Evolutionary conservation across 2,797 vertebrate species (phyloP), one percentile per base, ranked within the genome.

Genomic region (Corythornis leucogaster): DNA sequence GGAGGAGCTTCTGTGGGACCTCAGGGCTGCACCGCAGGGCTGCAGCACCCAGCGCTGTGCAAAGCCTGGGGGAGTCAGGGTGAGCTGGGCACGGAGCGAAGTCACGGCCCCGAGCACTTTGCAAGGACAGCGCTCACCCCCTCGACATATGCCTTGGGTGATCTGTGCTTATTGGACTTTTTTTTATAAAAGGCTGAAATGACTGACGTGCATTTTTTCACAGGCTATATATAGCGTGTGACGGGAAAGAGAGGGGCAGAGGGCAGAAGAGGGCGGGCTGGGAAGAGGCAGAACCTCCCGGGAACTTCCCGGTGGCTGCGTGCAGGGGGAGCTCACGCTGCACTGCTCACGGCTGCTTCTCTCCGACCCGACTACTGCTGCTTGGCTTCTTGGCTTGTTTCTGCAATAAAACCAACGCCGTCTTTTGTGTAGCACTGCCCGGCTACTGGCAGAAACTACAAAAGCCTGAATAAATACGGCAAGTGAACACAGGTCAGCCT

Each of bases 321-420:
- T 7, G 86, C 80, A 94, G 95, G 90, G 94, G 94, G 95, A 83
- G 94, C 94, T 95, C 91, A 88, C 58, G 93, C 80, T 66, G 89
- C 95, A 43, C 80, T 2, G 42, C 25, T 55, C 5, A 5, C 66
- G 11, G 24, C 1, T 30, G 46, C 62, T 15, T 5, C 21, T 20
- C 28, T 20, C 67, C 35, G 1, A 1, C 45, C 2, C 31, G 3
- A 51, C 50, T 5, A 0, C 70, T 18, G 25, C 48, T 8, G 3
- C 83, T 21, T 0, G 53, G 54, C 51, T 53, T 30, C 18, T 18
- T 17, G 16, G 26, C 28, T 2, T 30, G 9, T 30, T 53, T 53
- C 30, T 53, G 63, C 81, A 16, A 12, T 5, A 18, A 11, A 38
- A 21, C 28, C 2, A 16, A 28, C 0, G 30, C 55, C 1, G 5